phyloP scores from a whole-genome alignment of 1,140 invertebrate species.

The Euglossa dilemma region DNA sequence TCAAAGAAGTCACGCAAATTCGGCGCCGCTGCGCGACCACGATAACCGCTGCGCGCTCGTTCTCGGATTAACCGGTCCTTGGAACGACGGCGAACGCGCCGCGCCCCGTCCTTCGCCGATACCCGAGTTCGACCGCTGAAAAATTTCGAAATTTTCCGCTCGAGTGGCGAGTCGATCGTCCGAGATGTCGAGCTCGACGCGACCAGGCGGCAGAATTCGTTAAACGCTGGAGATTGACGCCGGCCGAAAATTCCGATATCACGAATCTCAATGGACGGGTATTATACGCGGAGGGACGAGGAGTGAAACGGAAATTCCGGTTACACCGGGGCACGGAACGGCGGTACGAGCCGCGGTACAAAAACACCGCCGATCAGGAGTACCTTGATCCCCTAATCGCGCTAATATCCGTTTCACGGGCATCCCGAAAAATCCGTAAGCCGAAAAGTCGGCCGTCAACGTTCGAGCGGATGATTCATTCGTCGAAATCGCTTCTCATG shows the following conservation, averaged over 20 bases:
- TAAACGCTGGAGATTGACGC: neutral
- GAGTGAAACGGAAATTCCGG: constrained; percentile 3
- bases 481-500: constrained; percentile 68
- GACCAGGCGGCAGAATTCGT: neutral
- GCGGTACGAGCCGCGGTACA: neutral
- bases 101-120: too few species aligned
- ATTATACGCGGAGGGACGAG: neutral
- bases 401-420: constrained; percentile 62
- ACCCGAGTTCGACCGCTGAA: neutral
- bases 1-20: constrained; percentile 6
- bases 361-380: constrained; percentile 11
- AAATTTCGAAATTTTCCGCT: neutral
- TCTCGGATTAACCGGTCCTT: neutral
- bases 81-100: too few species aligned
- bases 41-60: constrained; percentile 8
- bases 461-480: constrained; percentile 61
- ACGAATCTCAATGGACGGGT: neutral
- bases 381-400: constrained; percentile 28
- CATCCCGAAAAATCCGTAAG: constrained; percentile 33
- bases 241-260: neutral
- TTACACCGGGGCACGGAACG: neutral
- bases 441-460: constrained; percentile 18
- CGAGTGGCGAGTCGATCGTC: neutral
- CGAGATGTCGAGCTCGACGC: neutral
- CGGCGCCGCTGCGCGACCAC: neutral